Conservation (phyloP, 2,797 vertebrate species). For the Avahi laniger region DNA sequence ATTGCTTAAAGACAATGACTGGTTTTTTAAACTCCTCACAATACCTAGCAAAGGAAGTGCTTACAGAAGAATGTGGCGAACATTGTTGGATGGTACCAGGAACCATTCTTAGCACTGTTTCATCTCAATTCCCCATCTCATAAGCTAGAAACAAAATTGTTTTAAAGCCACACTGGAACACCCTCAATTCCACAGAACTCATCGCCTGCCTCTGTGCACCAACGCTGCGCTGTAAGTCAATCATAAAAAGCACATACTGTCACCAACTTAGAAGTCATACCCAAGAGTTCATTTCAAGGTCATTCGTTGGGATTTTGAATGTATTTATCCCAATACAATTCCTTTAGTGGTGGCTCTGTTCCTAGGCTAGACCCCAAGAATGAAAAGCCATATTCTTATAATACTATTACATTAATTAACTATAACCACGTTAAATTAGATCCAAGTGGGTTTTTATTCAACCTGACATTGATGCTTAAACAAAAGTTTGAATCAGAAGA, state of each 20-base stretch:
- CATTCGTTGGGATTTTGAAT: neutral
- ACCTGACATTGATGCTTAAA: neutral
- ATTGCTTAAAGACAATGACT: neutral
- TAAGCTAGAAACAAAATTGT: slow-evolving; percentile 6
- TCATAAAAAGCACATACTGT: neutral
- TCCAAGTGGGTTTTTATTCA: slow-evolving; percentile 16
- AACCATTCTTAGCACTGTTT: neutral
- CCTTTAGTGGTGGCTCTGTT: neutral
- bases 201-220: neutral
- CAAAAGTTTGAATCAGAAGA: neutral
- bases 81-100: neutral
- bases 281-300: neutral
- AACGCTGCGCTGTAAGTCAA: neutral
- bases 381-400: neutral
- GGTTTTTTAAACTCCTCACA: neutral
- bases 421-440: neutral
- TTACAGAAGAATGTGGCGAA: neutral
- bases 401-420: neutral
- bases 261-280: neutral
- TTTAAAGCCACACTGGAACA: neutral
- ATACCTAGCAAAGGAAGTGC: neutral
- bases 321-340: neutral
- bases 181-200: neutral
- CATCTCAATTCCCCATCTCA: neutral
- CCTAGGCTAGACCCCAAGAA: neutral